Percentiles rank a stretch among this genome's conserved stretches.
Evolutionary conservation across 2,888 invertebrate genomes (phyloP).

Genomic region (Serripes groenlandicus): DNA sequence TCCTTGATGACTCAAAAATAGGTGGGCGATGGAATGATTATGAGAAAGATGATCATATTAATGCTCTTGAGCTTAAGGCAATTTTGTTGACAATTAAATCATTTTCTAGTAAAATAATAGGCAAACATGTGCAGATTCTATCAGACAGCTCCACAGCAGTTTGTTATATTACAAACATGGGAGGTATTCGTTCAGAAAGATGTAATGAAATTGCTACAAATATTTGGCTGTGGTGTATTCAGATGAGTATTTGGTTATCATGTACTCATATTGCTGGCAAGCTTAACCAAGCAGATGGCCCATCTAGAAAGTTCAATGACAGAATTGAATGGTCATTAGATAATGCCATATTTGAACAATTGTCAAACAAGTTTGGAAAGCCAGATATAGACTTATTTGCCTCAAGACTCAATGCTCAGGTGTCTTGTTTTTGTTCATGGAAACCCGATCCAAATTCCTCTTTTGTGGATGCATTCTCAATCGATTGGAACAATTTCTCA

Average conservation of each 20-base stretch:
- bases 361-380: background rate
- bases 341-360: conserved; percentile 21
- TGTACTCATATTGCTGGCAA: conserved; percentile 44
- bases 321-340: conserved; percentile 51
- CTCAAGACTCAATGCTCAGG: conserved; percentile 33
- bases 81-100: conserved; percentile 41
- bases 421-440: conserved; percentile 30
- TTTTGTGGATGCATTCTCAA: conserved; percentile 49
- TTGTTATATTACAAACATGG: conserved; percentile 46
- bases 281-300: conserved; percentile 38
- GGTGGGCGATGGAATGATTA: conserved; percentile 40
- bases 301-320: conserved; percentile 43
- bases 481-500: conserved; percentile 32
- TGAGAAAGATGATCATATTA: conserved; percentile 51
- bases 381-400: conserved; percentile 49
- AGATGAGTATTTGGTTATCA: conserved; percentile 36
- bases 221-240: conserved; percentile 43
- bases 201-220: conserved; percentile 36
- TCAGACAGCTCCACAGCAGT: conserved; percentile 51
- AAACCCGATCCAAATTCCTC: conserved; percentile 34
- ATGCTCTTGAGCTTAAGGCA: conserved; percentile 55
- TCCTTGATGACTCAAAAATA: background rate
- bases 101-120: conserved; percentile 20
- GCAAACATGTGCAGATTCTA: conserved; percentile 40
- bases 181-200: conserved; percentile 33